Base-by-base conservation (phyloP, 2,888 invertebrate species). In the Exephanes ischioxanthus region DNA sequence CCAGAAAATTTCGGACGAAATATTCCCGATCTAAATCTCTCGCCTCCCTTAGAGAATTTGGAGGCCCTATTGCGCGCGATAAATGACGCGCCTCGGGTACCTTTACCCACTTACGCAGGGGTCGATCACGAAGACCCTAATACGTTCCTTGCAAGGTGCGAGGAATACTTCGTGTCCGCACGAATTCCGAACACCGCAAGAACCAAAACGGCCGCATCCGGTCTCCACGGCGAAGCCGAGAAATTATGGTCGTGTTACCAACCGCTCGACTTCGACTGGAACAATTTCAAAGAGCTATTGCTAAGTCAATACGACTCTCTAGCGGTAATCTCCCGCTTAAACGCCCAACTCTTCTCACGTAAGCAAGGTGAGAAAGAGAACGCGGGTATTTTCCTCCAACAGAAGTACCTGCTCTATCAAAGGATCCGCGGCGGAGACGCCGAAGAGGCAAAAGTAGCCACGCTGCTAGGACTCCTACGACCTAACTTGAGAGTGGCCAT, bases 211-310 rank as follows among this genome's bases (percentile, higher is more conserved):
- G 55, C 71, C 0, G 71, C 53, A 1, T 4, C 16, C 0, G 71
- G 53, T 0, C 53, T 71, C 3, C 51, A 7, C 3, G 53, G 71
- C 5, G 55, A 71, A 6, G 71, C 55, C 1, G 19, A 71, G n/a
- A 71, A 30, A 1, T 71, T 22, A 37, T 71, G 71, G 71, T 14
- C 53, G 0, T 26, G 26, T 0, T 67, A 67, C 37, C 14, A 53
- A 53, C 67, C 67, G 2, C 45, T 78, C 0, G 68, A 55, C 0
- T 78, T 78, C 45, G 55, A 45, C 2, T 78, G 68, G 68, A 22
- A 41, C 0, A 41, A 45, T 0, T 78, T 68, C 0, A 26, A 19
- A 6, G 45, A 78, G 4, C 3, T 76, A 2, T 26, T 78, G 0
- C 16, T 68, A 0, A 19, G 2, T 5, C 14, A 26, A 4, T 78